These are phyloP conservation scores for Bujurquina vittata DNA, from an alignment of 2,113 vertebrate species.

Conservation along the genomic window DNA sequence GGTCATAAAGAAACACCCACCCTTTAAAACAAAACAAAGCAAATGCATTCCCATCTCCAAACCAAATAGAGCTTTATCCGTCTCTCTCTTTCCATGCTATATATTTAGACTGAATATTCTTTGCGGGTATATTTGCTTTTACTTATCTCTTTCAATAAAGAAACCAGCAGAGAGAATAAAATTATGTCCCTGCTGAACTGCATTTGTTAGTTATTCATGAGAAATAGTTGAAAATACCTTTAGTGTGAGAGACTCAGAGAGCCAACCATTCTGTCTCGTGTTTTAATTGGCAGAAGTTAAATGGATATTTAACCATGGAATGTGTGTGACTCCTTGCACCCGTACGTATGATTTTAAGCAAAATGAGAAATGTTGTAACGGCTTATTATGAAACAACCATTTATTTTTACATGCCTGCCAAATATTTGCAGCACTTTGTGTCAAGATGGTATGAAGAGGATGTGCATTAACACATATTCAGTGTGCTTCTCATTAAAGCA, in stretches of 20 bases:
- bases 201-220: slow-evolving; percentile 45
- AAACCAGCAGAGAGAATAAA: slow-evolving; percentile 7
- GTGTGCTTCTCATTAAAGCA: neutral
- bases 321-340: rapidly evolving
- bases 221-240: neutral
- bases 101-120: slow-evolving; percentile 19
- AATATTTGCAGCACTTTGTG: neutral
- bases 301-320: neutral
- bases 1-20: slow-evolving; percentile 8
- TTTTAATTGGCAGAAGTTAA: slow-evolving; percentile 7
- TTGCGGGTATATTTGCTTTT: slow-evolving; percentile 11
- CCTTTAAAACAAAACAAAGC: neutral
- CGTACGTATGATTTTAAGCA: neutral
- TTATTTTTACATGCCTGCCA: neutral
- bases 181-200: slow-evolving; percentile 18
- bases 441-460: neutral
- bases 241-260: neutral
- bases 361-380: neutral
- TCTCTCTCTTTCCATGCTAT: slow-evolving; percentile 2
- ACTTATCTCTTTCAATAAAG: slow-evolving; percentile 33
- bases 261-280: neutral
- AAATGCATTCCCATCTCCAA: slow-evolving; percentile 3
- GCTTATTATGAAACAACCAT: neutral
- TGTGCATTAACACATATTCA: neutral
- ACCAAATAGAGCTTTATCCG: neutral